Conservation (phyloP, 2,797 vertebrate genomes). For the Hydrolagus colliei region DNA sequence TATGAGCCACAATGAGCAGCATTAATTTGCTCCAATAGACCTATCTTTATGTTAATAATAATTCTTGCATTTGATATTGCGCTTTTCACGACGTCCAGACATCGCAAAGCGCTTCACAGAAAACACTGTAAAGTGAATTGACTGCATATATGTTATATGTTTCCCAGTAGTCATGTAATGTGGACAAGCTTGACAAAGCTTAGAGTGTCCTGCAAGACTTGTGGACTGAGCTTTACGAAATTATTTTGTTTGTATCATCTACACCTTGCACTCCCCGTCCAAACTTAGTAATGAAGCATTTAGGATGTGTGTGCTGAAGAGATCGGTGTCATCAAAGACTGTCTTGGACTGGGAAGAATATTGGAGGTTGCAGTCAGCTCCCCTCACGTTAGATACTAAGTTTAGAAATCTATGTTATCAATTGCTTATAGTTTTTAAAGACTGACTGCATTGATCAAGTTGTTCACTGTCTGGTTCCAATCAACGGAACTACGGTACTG, state of each 20-base stretch:
- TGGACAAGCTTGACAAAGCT: not conserved
- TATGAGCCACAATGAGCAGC: not conserved
- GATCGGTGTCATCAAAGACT: not conserved
- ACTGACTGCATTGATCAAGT: not conserved
- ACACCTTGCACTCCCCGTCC: not conserved
- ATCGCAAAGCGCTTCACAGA: too few species aligned
- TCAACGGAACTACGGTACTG: not conserved
- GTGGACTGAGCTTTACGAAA: not conserved
- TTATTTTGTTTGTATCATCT: not conserved
- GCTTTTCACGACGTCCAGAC: too few species aligned
- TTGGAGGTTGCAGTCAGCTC: not conserved
- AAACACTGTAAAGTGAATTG: too few species aligned
- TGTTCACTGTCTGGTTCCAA: not conserved
- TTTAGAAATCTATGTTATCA: not conserved
- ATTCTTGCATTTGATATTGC: too few species aligned
- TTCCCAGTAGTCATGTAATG: not conserved
- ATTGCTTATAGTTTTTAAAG: not conserved
- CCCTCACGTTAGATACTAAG: not conserved
- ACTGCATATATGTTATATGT: not conserved
- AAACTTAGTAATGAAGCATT: not conserved
- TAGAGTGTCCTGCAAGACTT: not conserved
- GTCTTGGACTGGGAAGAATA: not conserved
- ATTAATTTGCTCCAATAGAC: too few species aligned
- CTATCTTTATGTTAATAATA: too few species aligned
- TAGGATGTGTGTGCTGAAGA: not conserved